Conservation (phyloP, 2,797 vertebrate species). For the Fratercula arctica region DNA sequence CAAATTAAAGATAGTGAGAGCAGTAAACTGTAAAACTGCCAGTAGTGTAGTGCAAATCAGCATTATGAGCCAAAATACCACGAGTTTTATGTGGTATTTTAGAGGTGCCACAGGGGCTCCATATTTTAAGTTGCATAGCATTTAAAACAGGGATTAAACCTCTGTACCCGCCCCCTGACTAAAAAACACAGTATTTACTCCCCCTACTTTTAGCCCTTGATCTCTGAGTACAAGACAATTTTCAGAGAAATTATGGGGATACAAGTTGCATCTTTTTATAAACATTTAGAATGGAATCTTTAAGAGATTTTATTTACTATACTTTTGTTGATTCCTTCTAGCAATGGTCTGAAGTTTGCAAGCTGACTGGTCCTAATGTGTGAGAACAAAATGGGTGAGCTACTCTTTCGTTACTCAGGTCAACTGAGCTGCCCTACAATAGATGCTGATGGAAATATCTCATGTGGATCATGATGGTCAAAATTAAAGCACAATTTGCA, state of each 20-base stretch:
- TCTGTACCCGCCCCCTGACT: neutral
- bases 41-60: neutral
- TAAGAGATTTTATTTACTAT: neutral
- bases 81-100: neutral
- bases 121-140: neutral
- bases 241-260: neutral
- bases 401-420: neutral
- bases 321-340: neutral
- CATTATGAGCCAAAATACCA: neutral
- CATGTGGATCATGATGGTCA: neutral
- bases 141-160: neutral
- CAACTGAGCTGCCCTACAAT: neutral
- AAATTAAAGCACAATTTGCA: neutral
- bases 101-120: neutral
- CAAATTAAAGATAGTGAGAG: neutral
- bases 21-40: neutral
- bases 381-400: neutral
- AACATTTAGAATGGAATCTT: neutral
- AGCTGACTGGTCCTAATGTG: neutral
- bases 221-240: neutral
- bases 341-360: neutral
- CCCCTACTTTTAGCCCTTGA: neutral
- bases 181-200: neutral
- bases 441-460: neutral
- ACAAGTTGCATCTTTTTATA: neutral